Evolutionary conservation across 2,113 vertebrate species (phyloP).

Genomic region (Nyctibius bracteatus): DNA sequence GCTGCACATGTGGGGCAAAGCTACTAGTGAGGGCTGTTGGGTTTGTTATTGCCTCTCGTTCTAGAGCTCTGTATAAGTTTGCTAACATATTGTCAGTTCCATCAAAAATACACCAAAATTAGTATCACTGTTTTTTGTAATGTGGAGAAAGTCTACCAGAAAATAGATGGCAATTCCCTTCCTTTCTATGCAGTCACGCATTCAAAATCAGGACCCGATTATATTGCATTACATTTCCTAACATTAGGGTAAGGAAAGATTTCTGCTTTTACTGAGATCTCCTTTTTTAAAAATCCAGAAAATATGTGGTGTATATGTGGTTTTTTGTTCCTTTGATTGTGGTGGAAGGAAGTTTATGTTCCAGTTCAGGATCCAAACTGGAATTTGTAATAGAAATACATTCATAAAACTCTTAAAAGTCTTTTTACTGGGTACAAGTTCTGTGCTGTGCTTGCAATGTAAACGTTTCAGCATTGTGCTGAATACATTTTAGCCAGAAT

Average conservation of each 20-base stretch:
- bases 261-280: not conserved
- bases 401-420: not conserved
- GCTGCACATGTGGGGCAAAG: not conserved
- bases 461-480: not conserved
- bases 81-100: not conserved
- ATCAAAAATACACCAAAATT: not conserved
- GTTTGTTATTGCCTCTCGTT: not conserved
- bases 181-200: not conserved
- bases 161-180: not conserved
- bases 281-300: not conserved
- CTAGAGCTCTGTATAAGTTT: not conserved
- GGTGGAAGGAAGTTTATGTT: not conserved
- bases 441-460: not conserved
- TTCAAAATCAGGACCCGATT: not conserved
- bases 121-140: not conserved
- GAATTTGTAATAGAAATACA: not conserved
- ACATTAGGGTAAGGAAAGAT: not conserved
- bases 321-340: not conserved
- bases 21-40: fast-evolving
- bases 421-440: not conserved
- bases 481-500: not conserved
- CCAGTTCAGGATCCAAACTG: not conserved
- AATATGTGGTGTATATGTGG: not conserved
- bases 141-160: not conserved
- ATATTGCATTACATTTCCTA: not conserved